Conservation (phyloP, 1,140 invertebrate genomes). For the Drosophila repletoides region DNA sequence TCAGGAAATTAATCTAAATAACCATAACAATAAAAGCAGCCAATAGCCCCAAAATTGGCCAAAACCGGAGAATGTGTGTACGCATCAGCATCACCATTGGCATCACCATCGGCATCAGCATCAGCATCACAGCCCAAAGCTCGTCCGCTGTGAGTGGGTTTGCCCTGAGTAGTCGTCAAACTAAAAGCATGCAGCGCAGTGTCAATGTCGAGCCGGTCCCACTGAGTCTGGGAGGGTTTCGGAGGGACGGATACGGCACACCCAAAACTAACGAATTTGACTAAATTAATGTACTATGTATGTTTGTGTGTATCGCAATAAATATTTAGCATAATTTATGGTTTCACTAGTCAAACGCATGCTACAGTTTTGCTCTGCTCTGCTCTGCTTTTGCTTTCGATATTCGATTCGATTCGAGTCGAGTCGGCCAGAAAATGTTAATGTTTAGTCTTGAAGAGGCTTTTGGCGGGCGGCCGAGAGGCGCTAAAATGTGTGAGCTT, state of each 20-base stretch:
- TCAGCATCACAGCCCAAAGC: not conserved
- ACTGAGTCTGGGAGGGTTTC: slow-evolving; percentile 19
- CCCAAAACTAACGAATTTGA: slow-evolving; percentile 67
- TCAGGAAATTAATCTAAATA: slow-evolving; percentile 76
- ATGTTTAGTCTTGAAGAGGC: slow-evolving; percentile 2
- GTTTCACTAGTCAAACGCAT: slow-evolving; percentile 44
- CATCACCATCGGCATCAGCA: not conserved
- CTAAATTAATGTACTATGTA: slow-evolving; percentile 57
- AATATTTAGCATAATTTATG: slow-evolving; percentile 75
- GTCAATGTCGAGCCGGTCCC: slow-evolving; percentile 59
- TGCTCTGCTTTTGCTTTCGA: not conserved
- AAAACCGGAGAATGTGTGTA: slow-evolving; percentile 47
- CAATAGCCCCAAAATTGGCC: slow-evolving; percentile 41
- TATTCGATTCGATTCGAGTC: slow-evolving; percentile 5
- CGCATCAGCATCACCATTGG: slow-evolving; percentile 1
- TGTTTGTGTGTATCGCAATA: slow-evolving; percentile 28
- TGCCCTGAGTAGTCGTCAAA: slow-evolving; percentile 7
- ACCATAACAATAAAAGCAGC: slow-evolving; percentile 53
- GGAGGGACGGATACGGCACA: slow-evolving; percentile 42
- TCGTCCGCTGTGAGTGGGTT: slow-evolving; percentile 26
- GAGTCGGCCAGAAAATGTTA: slow-evolving; percentile 1
- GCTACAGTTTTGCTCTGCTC: slow-evolving; percentile 19
- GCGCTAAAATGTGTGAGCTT: slow-evolving; percentile 65
- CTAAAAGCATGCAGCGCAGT: slow-evolving; percentile 40
- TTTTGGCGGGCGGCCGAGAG: slow-evolving; percentile 14